These are phyloP conservation scores for Enoplolaimus lenunculus DNA, from an alignment of 2,888 invertebrate species.

Conservation along the genomic window DNA sequence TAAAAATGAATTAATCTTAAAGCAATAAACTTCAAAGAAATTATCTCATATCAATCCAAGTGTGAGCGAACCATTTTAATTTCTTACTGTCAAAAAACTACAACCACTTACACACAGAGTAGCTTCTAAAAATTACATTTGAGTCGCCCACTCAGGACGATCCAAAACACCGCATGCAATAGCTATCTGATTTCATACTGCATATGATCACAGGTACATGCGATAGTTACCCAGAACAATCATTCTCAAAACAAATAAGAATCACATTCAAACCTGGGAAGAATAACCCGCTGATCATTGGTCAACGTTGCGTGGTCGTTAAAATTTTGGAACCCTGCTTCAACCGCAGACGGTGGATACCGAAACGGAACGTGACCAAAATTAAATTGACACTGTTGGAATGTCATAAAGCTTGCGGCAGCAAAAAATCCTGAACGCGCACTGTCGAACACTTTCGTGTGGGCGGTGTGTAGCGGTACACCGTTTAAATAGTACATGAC, in stretches of 20 bases:
- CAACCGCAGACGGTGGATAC: slow-evolving; percentile 54
- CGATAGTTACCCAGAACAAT: too few species aligned
- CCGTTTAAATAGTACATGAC: slow-evolving; percentile 74
- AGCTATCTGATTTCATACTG: too few species aligned
- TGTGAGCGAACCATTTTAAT: too few species aligned
- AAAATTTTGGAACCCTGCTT: slow-evolving; percentile 53
- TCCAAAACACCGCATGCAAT: too few species aligned
- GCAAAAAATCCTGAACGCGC: slow-evolving; percentile 77
- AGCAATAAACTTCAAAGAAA: too few species aligned
- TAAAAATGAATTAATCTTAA: neutral
- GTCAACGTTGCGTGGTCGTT: slow-evolving; percentile 61
- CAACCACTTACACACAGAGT: too few species aligned
- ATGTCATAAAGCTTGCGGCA: slow-evolving; percentile 89
- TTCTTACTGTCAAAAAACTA: too few species aligned
- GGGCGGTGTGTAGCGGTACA: slow-evolving; percentile 51
- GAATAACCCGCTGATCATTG: slow-evolving; percentile 62
- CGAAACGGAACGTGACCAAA: slow-evolving; percentile 67
- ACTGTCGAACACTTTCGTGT: slow-evolving; percentile 59
- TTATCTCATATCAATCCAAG: too few species aligned
- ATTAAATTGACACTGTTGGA: slow-evolving; percentile 83
- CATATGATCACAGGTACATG: too few species aligned
- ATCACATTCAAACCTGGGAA: slow-evolving; percentile 51
- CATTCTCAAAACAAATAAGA: slow-evolving; percentile 8
- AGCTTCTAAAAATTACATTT: too few species aligned
- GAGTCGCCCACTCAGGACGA: too few species aligned